phyloP scores from a whole-genome alignment of 2,797 vertebrate species.

The Syngnathus acus region DNA sequence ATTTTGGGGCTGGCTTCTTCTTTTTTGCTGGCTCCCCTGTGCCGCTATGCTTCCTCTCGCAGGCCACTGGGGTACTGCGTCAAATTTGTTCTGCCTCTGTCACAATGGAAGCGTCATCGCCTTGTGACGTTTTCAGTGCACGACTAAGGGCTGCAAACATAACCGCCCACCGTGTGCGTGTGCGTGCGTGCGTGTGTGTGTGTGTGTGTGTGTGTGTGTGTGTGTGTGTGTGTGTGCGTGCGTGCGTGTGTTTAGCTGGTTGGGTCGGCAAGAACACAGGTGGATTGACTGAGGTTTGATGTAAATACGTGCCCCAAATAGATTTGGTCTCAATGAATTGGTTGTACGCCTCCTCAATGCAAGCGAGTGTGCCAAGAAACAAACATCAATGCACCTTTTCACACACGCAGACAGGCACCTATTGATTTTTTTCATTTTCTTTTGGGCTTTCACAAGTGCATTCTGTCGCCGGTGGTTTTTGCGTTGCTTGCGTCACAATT shows the following conservation, averaged over 20 bases:
- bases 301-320: constrained; percentile 45
- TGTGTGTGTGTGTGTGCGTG: background rate
- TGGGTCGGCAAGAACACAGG: too few relatives aligned
- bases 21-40: too few relatives aligned
- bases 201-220: background rate
- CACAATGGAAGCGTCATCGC: background rate
- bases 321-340: constrained; percentile 41
- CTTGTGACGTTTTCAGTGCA: constrained; percentile 36
- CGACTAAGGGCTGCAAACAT: constrained; percentile 20
- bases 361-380: constrained; percentile 32
- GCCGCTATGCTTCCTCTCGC: too few relatives aligned
- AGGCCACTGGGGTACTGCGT: background rate
- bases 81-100: background rate
- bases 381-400: constrained; percentile 41
- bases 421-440: too few relatives aligned
- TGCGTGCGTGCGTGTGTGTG: background rate
- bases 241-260: too few relatives aligned
- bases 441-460: too few relatives aligned
- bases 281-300: background rate
- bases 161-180: background rate
- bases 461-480: too few relatives aligned
- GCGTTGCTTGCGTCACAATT: too few relatives aligned
- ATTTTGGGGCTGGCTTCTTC: too few relatives aligned
- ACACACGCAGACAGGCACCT: background rate
- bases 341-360: constrained; percentile 49